A percentile compares a stretch with the other conserved stretches of the same genome.
phyloP scores from a whole-genome alignment of 2,888 invertebrate species.

The Spodoptera littoralis region DNA sequence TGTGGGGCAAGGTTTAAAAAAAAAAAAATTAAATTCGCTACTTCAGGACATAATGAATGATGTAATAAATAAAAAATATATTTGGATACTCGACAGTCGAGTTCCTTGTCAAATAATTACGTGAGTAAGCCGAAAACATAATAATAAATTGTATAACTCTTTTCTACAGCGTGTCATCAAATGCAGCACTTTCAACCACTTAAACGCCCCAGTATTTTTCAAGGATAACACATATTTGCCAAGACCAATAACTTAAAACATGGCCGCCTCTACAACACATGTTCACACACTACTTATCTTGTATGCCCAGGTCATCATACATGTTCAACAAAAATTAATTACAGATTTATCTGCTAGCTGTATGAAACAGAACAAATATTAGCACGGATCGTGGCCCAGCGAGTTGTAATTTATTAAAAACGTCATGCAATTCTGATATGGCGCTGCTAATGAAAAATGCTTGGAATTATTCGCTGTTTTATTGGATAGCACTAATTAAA shows the following conservation, averaged over 20 bases:
- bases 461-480: conserved; percentile 24
- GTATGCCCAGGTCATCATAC: conserved; percentile 27
- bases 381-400: conserved; percentile 51
- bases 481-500: conserved; percentile 5
- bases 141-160: too few relatives aligned
- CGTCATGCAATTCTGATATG: conserved; percentile 42
- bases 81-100: too few relatives aligned
- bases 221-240: too few relatives aligned
- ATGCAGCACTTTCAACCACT: too few relatives aligned
- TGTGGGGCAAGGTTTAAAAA: too few relatives aligned
- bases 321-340: conserved; percentile 32
- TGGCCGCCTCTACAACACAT: neutral
- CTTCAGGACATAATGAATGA: too few relatives aligned
- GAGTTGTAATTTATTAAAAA: conserved; percentile 63
- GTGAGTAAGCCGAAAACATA: too few relatives aligned
- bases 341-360: conserved; percentile 42
- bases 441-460: conserved; percentile 39
- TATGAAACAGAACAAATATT: conserved; percentile 63
- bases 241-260: neutral
- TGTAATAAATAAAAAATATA: too few relatives aligned
- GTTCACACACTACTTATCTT: conserved; percentile 30
- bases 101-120: too few relatives aligned
- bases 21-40: too few relatives aligned
- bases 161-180: too few relatives aligned
- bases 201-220: too few relatives aligned